A percentile compares a stretch with the other conserved stretches of the same genome.
Evolutionary conservation across 2,797 vertebrate species (phyloP).

Genomic region (Meda fulgida): DNA sequence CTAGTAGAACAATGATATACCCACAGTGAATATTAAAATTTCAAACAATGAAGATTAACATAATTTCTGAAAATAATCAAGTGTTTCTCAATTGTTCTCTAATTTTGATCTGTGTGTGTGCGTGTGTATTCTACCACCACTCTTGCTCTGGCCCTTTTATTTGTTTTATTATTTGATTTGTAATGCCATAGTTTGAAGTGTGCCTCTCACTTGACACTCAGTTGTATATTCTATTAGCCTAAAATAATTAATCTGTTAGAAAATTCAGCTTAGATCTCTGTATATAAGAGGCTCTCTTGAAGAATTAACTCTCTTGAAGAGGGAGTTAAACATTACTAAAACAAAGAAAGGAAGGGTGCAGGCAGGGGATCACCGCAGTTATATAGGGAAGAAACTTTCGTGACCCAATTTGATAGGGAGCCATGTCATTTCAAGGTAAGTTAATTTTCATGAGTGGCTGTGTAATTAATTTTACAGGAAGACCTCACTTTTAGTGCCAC

Average conservation of each 20-base stretch:
- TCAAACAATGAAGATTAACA: too few species aligned
- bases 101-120: too few species aligned
- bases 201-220: not conserved
- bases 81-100: too few species aligned
- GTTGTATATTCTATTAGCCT: conserved; percentile 12
- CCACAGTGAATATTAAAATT: too few species aligned
- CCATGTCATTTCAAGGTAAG: conserved; percentile 47
- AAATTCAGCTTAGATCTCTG: conserved; percentile 4
- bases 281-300: conserved; percentile 3
- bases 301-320: conserved; percentile 19
- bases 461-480: conserved; percentile 47
- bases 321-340: not conserved
- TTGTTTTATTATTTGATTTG: conserved; percentile 8
- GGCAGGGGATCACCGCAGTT: conserved; percentile 6
- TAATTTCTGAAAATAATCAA: too few species aligned
- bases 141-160: not conserved
- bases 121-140: too few species aligned
- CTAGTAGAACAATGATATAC: too few species aligned
- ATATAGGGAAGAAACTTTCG: conserved; percentile 18
- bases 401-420: conserved; percentile 44
- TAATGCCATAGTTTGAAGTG: conserved; percentile 2
- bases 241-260: not conserved
- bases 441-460: conserved; percentile 18
- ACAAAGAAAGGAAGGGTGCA: conserved; percentile 22
- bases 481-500: conserved; percentile 34